Evolutionary conservation across 2,113 vertebrate genomes (phyloP).

Genomic region (Zosterops hypoxanthus): DNA sequence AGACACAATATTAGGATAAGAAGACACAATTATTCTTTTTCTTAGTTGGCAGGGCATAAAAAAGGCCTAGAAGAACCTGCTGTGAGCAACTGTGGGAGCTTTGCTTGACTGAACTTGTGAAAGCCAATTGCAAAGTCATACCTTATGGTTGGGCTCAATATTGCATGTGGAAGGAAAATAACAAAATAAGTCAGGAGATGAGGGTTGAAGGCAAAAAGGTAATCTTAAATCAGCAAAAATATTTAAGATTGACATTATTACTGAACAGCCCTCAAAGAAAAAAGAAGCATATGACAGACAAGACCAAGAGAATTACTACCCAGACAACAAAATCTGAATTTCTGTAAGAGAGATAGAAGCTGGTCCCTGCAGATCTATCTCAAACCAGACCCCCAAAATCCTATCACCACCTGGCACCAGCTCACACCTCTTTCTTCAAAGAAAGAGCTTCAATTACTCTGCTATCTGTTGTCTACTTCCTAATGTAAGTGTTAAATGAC

Average conservation of each 20-base stretch:
- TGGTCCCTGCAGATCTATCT: not conserved
- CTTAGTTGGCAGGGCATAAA: not conserved
- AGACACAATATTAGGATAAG: not conserved
- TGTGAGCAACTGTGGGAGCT: not conserved
- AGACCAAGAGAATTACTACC: not conserved
- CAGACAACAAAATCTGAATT: not conserved
- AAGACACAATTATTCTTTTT: not conserved
- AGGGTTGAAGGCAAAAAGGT: not conserved
- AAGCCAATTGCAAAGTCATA: not conserved
- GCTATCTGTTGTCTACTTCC: not conserved
- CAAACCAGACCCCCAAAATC: not conserved
- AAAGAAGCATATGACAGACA: not conserved
- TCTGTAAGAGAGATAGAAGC: not conserved
- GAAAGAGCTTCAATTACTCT: not conserved
- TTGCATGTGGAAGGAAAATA: not conserved
- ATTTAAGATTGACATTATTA: not conserved
- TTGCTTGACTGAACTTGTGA: not conserved
- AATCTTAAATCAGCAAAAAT: not conserved
- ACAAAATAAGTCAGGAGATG: not conserved
- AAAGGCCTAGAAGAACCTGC: not conserved
- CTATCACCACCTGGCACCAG: not conserved
- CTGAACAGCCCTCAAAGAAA: not conserved
- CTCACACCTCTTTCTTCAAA: not conserved
- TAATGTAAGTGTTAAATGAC: not conserved
- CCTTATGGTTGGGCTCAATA: not conserved